Conservation (phyloP, 2,113 vertebrate genomes). For the Strigops habroptila region DNA sequence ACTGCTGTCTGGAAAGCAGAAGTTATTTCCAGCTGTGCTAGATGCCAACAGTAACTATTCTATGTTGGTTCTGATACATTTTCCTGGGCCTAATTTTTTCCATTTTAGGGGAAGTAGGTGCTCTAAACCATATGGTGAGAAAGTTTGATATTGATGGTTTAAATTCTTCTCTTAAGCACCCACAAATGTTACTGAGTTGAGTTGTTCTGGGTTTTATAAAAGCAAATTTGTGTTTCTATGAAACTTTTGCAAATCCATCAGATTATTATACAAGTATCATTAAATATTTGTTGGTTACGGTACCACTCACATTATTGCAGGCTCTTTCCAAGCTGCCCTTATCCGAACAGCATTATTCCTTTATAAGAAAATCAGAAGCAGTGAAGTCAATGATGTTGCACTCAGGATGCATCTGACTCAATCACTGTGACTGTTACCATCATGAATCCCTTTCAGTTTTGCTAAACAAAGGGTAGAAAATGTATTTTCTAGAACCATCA, state of each 20-base stretch:
- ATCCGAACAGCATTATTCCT: background rate
- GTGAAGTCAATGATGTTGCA: background rate
- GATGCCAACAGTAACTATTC: background rate
- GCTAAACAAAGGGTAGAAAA: background rate
- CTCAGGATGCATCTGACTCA: background rate
- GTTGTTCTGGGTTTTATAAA: background rate
- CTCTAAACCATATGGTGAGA: background rate
- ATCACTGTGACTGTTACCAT: background rate
- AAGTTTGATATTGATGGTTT: background rate
- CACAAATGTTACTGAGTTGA: background rate
- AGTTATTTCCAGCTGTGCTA: constrained; percentile 11
- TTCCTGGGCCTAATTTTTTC: background rate
- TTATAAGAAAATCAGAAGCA: background rate
- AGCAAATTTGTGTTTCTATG: background rate
- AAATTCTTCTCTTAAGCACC: background rate
- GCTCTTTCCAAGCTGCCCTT: background rate
- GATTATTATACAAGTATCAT: background rate
- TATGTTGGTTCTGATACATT: background rate
- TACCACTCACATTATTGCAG: background rate
- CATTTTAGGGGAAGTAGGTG: background rate
- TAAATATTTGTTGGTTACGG: background rate
- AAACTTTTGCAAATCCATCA: background rate
- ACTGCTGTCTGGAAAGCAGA: background rate
- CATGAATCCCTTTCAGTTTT: background rate
- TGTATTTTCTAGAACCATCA: background rate